Conservation (phyloP, 2,797 vertebrate genomes). For the Serranus cabrilla region DNA sequence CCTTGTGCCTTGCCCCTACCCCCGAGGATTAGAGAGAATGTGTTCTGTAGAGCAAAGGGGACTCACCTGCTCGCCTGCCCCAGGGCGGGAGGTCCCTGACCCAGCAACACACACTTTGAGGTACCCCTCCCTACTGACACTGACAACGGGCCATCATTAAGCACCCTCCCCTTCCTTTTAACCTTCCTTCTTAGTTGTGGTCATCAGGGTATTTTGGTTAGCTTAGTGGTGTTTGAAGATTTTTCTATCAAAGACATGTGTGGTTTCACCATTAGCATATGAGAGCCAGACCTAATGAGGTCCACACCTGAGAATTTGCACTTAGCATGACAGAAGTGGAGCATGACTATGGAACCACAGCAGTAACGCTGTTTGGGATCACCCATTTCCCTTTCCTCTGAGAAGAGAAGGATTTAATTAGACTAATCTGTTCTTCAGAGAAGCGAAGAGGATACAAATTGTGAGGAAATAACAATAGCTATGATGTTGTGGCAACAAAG, state of each 20-base stretch:
- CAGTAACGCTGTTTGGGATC: constrained; percentile 15
- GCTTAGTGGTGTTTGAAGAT: constrained; percentile 59
- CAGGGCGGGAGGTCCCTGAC: constrained; percentile 49
- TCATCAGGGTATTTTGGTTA: constrained; percentile 37
- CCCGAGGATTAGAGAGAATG: constrained; percentile 53
- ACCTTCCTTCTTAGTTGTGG: constrained; percentile 44
- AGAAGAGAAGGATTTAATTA: constrained; percentile 52
- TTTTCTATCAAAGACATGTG: constrained; percentile 50
- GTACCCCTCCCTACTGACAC: constrained; percentile 39
- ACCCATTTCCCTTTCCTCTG: constrained; percentile 45
- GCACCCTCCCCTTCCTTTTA: constrained; percentile 47
- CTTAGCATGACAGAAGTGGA: constrained; percentile 48
- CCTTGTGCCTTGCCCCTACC: not conserved
- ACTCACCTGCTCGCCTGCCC: constrained; percentile 56
- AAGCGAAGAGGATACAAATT: constrained; percentile 21
- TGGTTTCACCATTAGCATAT: constrained; percentile 46
- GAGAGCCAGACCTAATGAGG: constrained; percentile 47
- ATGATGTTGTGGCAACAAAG: constrained; percentile 51
- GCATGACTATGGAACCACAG: constrained; percentile 19
- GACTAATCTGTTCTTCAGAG: constrained; percentile 41
- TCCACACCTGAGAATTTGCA: constrained; percentile 45
- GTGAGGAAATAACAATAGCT: constrained; percentile 40
- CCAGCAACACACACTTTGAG: constrained; percentile 72
- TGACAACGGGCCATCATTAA: constrained; percentile 71
- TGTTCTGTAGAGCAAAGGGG: constrained; percentile 19